These are phyloP conservation scores for Venturia canescens DNA, from an alignment of 1,140 invertebrate species.

Conservation along the genomic window DNA sequence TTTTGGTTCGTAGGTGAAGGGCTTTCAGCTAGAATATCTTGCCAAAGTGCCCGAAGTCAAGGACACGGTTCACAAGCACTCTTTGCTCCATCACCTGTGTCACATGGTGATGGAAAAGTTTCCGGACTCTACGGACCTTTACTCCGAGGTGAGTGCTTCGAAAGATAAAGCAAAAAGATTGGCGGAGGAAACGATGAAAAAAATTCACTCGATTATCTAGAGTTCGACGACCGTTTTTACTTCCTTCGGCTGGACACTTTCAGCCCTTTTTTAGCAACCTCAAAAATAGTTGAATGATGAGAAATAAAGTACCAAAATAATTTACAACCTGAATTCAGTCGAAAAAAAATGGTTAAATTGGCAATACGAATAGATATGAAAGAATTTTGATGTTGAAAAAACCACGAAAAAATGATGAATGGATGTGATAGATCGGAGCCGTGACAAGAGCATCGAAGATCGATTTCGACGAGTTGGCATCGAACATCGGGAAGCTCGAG, in stretches of 20 bases:
- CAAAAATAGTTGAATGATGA: too few relatives aligned
- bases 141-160: conserved; percentile 89
- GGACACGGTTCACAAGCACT: conserved; percentile 99
- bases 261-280: too few relatives aligned
- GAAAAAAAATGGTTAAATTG: neutral
- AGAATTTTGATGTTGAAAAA: too few relatives aligned
- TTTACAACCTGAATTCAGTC: neutral
- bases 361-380: too few relatives aligned
- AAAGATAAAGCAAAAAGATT: conserved; percentile 28
- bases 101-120: conserved; percentile 98
- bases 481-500: conserved; percentile 93
- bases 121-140: conserved; percentile 95
- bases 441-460: conserved; percentile 95
- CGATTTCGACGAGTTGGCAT: conserved; percentile 92
- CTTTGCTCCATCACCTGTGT: conserved; percentile 97
- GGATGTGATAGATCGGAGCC: conserved; percentile 86
- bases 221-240: neutral
- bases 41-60: conserved; percentile 99
- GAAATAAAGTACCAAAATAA: too few relatives aligned
- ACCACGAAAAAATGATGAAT: neutral
- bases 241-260: too few relatives aligned
- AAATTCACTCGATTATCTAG: neutral
- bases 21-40: conserved; percentile 98
- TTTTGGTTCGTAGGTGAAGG: conserved; percentile 84
- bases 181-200: conserved; percentile 1